These are phyloP conservation scores for Scalopus aquaticus DNA, from an alignment of 2,113 vertebrate species.

Conservation along the genomic window DNA sequence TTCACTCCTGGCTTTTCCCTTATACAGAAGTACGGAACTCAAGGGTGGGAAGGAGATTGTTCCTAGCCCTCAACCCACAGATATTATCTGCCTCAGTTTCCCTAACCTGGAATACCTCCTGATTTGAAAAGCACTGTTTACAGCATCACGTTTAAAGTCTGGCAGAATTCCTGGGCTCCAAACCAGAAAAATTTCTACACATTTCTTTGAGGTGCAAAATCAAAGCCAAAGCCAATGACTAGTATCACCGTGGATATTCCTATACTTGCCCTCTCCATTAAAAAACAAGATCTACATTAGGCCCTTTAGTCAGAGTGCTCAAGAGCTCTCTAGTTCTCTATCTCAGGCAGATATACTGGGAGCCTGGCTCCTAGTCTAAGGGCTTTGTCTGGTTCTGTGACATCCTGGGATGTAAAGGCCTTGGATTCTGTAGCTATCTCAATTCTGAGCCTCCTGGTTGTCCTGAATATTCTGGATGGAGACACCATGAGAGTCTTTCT, in stretches of 20 bases:
- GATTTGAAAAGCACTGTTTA: neutral
- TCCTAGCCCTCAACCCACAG: neutral
- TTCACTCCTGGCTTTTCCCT: neutral
- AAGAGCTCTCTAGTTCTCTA: neutral
- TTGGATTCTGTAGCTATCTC: neutral
- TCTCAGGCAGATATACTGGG: neutral
- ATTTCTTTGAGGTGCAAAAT: neutral
- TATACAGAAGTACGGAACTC: neutral
- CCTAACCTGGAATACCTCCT: neutral
- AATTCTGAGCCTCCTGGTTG: neutral
- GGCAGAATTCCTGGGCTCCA: neutral
- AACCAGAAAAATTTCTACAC: neutral
- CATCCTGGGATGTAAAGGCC: neutral
- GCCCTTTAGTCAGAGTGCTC: neutral
- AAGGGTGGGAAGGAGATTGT: fast-evolving
- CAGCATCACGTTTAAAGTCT: neutral
- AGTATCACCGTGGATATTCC: neutral
- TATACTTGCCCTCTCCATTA: neutral
- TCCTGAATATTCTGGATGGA: neutral
- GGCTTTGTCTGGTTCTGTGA: neutral
- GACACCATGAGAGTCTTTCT: neutral
- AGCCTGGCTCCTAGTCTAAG: neutral
- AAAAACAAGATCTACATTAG: neutral
- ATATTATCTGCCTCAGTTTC: neutral
- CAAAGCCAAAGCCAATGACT: neutral